These are phyloP conservation scores for Serripes groenlandicus DNA, from an alignment of 2,888 invertebrate genomes.

Conservation along the genomic window DNA sequence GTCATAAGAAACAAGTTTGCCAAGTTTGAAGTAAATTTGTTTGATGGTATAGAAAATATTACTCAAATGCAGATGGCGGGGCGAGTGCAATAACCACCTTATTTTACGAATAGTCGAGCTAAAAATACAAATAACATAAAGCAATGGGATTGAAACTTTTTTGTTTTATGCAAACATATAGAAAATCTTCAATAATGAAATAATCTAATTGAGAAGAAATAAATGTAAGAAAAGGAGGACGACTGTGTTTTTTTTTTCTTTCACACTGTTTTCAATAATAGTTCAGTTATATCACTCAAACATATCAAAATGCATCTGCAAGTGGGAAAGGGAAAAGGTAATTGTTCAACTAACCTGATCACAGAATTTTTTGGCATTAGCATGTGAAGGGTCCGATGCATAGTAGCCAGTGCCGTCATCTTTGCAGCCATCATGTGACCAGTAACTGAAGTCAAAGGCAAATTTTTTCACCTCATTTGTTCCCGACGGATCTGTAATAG, in stretches of 20 bases:
- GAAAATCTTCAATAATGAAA: too few species aligned
- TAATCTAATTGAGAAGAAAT: neutral
- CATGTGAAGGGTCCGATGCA: constrained; percentile 85
- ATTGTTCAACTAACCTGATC: too few species aligned
- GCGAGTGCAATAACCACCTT: neutral
- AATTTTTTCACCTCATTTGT: constrained; percentile 86
- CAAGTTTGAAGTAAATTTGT: too few species aligned
- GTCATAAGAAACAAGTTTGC: too few species aligned
- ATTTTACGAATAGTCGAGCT: too few species aligned
- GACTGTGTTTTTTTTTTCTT: neutral
- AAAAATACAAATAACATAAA: too few species aligned
- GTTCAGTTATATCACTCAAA: neutral
- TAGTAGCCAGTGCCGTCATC: constrained; percentile 87
- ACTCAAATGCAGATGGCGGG: neutral
- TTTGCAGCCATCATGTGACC: constrained; percentile 88
- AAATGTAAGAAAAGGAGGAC: neutral
- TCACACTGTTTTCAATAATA: neutral
- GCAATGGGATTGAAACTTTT: too few species aligned
- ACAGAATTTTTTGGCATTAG: constrained; percentile 87
- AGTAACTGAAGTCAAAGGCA: constrained; percentile 88
- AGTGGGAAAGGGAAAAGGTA: too few species aligned
- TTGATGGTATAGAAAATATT: too few species aligned
- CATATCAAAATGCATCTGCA: too few species aligned
- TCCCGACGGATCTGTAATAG: constrained; percentile 87
- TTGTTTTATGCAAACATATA: too few species aligned